phyloP scores from a whole-genome alignment of 2,797 vertebrate genomes.

The Pyrocephalus nanus region DNA sequence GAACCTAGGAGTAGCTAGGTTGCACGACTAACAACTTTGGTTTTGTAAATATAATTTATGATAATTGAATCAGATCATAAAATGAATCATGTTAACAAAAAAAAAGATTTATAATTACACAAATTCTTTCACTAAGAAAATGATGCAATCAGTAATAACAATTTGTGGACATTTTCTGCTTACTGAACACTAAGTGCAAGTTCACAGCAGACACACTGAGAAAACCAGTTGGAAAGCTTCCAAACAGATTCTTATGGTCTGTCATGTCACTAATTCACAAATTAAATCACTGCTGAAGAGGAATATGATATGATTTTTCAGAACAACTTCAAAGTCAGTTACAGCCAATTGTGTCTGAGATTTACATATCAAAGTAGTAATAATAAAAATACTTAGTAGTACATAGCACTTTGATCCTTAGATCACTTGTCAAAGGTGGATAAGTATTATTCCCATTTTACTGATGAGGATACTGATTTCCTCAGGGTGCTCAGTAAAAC shows the following conservation, averaged over 20 bases:
- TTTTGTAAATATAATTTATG: neutral
- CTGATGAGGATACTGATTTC: neutral
- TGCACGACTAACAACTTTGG: neutral
- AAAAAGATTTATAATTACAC: neutral
- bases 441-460: neutral
- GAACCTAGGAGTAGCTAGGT: neutral
- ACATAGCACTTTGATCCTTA: constrained; percentile 6
- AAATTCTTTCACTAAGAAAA: constrained; percentile 12
- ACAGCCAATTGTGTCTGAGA: constrained; percentile 27
- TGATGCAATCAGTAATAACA: neutral
- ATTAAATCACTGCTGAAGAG: constrained; percentile 39
- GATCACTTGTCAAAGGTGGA: neutral
- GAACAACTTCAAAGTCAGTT: constrained; percentile 54
- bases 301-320: constrained; percentile 30
- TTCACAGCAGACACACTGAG: neutral
- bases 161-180: constrained; percentile 25
- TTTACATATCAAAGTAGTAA: constrained; percentile 47
- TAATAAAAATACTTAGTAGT: constrained; percentile 49
- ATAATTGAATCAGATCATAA: neutral
- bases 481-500: neutral
- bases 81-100: constrained; percentile 5
- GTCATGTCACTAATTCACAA: constrained; percentile 44
- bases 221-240: constrained; percentile 34
- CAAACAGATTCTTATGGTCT: constrained; percentile 43
- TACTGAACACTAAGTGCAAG: neutral